Evolutionary conservation across 2,888 invertebrate species (phyloP).

Genomic region (Coremacera marginata): DNA sequence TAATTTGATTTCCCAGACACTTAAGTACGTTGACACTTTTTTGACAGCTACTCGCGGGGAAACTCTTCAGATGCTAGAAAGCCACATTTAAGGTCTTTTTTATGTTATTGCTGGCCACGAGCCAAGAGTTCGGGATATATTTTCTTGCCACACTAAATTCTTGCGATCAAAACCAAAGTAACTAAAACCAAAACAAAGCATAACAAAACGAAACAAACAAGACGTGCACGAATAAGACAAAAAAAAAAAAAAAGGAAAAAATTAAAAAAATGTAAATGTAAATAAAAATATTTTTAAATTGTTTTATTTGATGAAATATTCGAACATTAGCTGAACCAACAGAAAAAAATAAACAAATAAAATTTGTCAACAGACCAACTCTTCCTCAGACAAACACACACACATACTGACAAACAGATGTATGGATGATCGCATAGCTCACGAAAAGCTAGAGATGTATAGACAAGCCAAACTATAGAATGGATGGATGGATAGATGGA

Average conservation of each 20-base stretch:
- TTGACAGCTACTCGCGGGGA: slow-evolving; percentile 41
- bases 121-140: not conserved
- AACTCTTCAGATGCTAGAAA: not conserved
- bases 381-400: not conserved
- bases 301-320: slow-evolving; percentile 17
- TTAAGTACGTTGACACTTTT: slow-evolving; percentile 50
- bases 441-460: not conserved
- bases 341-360: slow-evolving; percentile 5
- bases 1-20: slow-evolving; percentile 17
- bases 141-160: not conserved
- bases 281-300: slow-evolving; percentile 5
- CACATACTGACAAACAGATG: not conserved
- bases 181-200: not conserved
- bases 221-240: not conserved
- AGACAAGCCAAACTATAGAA: not conserved
- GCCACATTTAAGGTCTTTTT: not conserved
- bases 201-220: not conserved
- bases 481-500: slow-evolving; percentile 12
- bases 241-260: too few relatives aligned
- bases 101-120: slow-evolving; percentile 6
- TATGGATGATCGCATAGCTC: not conserved
- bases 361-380: slow-evolving; percentile 13
- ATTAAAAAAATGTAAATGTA: not conserved
- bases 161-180: not conserved
- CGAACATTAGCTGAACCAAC: slow-evolving; percentile 1